Percentiles rank a stretch among this genome's conserved stretches.
phyloP scores from a whole-genome alignment of 2,888 invertebrate species.

The Thyatira batis region DNA sequence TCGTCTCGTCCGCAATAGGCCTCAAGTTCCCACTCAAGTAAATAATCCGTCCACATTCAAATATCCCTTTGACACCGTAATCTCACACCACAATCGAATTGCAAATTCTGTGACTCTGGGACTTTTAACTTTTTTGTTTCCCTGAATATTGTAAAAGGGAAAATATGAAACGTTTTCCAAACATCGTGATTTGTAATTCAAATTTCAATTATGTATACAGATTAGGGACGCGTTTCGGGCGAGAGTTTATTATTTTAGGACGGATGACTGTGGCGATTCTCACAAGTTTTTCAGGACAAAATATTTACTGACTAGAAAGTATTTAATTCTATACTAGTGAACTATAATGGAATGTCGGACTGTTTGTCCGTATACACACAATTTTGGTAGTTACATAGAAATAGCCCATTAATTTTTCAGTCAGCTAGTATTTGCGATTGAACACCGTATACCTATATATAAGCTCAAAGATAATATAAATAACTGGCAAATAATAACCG shows the following conservation, averaged over 20 bases:
- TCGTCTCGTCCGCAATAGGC: background rate
- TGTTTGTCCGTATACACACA: too few relatives aligned
- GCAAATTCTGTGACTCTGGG: slow-evolving; percentile 33
- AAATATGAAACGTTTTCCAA: slow-evolving; percentile 28
- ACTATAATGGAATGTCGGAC: too few relatives aligned
- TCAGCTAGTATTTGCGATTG: too few relatives aligned
- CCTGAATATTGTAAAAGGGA: slow-evolving; percentile 18
- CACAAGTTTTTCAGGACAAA: background rate
- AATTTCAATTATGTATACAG: background rate
- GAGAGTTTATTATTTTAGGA: background rate
- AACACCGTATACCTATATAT: too few relatives aligned
- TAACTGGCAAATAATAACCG: too few relatives aligned
- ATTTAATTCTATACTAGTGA: too few relatives aligned
- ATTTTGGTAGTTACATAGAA: too few relatives aligned
- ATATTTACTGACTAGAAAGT: background rate
- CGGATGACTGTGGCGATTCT: background rate
- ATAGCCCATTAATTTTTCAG: too few relatives aligned
- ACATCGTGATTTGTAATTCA: slow-evolving; percentile 18
- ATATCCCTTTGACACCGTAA: slow-evolving; percentile 33
- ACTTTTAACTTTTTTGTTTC: slow-evolving; percentile 25
- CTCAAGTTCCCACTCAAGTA: background rate
- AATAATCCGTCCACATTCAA: slow-evolving; percentile 21
- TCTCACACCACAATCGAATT: slow-evolving; percentile 28
- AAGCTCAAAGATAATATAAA: too few relatives aligned
- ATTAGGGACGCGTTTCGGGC: background rate